phyloP scores from a whole-genome alignment of 2,797 vertebrate species.

The Enteromius unitaeniatus region DNA sequence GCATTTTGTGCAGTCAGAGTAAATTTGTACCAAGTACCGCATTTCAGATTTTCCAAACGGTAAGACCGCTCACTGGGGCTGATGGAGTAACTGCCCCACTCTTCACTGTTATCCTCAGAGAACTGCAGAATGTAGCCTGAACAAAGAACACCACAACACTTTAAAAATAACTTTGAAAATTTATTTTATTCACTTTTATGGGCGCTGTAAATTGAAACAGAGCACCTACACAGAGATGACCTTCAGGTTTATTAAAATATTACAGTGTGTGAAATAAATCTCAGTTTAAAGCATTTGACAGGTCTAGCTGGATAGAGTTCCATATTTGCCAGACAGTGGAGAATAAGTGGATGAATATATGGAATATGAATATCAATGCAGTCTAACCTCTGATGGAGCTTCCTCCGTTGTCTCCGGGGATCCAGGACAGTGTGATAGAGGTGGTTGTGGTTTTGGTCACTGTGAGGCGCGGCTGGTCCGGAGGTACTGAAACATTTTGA shows the following conservation, averaged over 20 bases:
- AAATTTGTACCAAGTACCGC: constrained; percentile 99
- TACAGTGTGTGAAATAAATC: background rate
- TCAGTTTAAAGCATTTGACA: background rate
- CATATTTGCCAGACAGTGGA: background rate
- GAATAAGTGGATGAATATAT: background rate
- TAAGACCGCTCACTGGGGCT: constrained; percentile 97
- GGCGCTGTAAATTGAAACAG: background rate
- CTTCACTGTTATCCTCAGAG: constrained; percentile 98
- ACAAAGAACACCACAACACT: constrained; percentile 22
- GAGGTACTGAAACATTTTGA: constrained; percentile 83
- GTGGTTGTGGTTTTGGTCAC: constrained; percentile 98
- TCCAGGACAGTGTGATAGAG: constrained; percentile 98
- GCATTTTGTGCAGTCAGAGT: constrained; percentile 97
- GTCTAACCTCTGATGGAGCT: constrained; percentile 95
- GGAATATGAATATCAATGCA: background rate
- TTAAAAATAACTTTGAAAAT: background rate
- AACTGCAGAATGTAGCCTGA: constrained; percentile 98
- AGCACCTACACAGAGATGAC: constrained; percentile 14
- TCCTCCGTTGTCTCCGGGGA: constrained; percentile 97
- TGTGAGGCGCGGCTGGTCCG: constrained; percentile 96
- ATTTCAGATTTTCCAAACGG: constrained; percentile 93
- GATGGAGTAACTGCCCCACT: constrained; percentile 98
- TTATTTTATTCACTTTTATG: background rate
- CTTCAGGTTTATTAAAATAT: constrained; percentile 17
- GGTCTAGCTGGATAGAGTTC: background rate